phyloP scores from a whole-genome alignment of 2,797 vertebrate genomes.

The Zenarchopterus dispar region DNA sequence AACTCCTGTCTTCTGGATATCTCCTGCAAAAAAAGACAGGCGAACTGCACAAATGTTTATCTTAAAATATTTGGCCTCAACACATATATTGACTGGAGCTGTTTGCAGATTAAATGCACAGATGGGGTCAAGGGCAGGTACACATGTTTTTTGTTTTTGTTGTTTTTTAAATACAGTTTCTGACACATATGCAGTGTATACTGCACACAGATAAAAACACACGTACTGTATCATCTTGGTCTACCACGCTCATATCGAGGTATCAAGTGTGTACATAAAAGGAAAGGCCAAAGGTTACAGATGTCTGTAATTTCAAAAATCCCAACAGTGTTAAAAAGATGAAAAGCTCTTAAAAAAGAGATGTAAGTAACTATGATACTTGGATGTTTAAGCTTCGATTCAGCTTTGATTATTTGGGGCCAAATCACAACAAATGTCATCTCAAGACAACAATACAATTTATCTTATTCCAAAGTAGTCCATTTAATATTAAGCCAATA shows the following conservation, averaged over 20 bases:
- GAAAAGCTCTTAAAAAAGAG: too few species aligned
- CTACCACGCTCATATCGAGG: constrained; percentile 48
- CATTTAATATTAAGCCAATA: too few species aligned
- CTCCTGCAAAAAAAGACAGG: too few species aligned
- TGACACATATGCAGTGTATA: constrained; percentile 13
- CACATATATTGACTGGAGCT: constrained; percentile 65
- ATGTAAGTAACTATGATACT: too few species aligned
- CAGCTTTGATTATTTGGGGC: too few species aligned
- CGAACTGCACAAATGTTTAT: constrained; percentile 73
- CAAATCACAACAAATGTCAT: too few species aligned
- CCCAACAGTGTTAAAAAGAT: too few species aligned
- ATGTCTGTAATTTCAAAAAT: neutral
- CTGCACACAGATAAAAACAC: constrained; percentile 3
- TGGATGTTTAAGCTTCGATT: too few species aligned
- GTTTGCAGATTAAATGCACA: constrained; percentile 83
- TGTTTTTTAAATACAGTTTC: constrained; percentile 35
- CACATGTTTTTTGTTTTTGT: too few species aligned
- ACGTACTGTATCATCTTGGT: constrained; percentile 45
- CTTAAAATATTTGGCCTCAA: constrained; percentile 66
- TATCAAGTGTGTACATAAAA: constrained; percentile 60
- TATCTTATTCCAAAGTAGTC: too few species aligned
- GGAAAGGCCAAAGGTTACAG: constrained; percentile 57
- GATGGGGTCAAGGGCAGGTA: constrained; percentile 63
- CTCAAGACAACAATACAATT: too few species aligned
- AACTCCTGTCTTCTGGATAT: too few species aligned